Base-by-base conservation (phyloP, 2,113 vertebrate genomes). In the Prunella fulvescens region DNA sequence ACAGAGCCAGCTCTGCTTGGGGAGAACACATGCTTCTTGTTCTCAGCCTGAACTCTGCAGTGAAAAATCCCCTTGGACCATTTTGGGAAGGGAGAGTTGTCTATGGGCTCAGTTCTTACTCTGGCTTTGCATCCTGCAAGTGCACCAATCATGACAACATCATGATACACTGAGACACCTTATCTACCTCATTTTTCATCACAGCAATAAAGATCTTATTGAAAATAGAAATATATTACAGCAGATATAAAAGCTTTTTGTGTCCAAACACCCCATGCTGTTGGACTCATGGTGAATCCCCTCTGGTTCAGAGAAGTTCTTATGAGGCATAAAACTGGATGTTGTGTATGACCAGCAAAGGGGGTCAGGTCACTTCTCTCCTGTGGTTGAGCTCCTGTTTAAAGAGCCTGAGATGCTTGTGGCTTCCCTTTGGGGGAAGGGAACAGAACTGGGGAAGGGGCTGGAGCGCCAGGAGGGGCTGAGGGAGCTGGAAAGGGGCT, bases 11-110 rank as follows among this genome's bases (percentile, higher is more conserved):
- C 76, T 58, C 72, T 73, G 88, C 48, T 70, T 8, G 0, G 33
- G 48, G 40, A 83, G 58, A 96, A 93, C 96, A 97, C 96, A 97
- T 96, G 96, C 80, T 97, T 70, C 92, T 28, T 80, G 39, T 91
- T 93, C 95, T 88, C 95, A 88, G 92, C 35, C 67, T 77, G 23
- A 88, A 79, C 50, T 67, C 35, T 1, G 2, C 47, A 67, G 76
- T 0, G 4, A 82, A 93, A 82, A 94, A 73, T 3, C 17, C 17
- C 35, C 80, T 56, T 1, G 3, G 51, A 81, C 71, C 11, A 8
- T 28, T 66, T 29, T 39, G 71, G 71, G 47, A 70, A 77, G 3
- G 11, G 58, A 25, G 33, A 29, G 9, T 4, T 45, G 62, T 33
- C 74, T 37, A 0, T 15, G 33, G 35, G 54, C 42, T 83, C 37